phyloP scores from a whole-genome alignment of 1,140 invertebrate species.

The Luehdorfia chinensis region DNA sequence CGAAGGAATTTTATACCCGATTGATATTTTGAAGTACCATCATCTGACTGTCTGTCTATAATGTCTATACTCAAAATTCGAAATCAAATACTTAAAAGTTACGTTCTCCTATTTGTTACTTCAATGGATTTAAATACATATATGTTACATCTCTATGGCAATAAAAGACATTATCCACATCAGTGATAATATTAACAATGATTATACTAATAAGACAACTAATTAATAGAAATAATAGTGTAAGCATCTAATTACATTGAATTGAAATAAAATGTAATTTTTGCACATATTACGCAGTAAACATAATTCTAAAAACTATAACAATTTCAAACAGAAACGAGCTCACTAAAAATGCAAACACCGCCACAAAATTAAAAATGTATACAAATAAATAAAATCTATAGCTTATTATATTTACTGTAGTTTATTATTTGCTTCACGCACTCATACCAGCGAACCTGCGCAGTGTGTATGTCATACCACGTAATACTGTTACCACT shows the following conservation, averaged over 20 bases:
- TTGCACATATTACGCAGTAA: too few species aligned
- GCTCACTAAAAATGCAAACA: too few species aligned
- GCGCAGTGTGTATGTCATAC: conserved; percentile 13
- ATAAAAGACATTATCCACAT: background rate
- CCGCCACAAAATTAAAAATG: too few species aligned
- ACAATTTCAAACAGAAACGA: conserved; percentile 3
- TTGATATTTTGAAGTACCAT: conserved; percentile 13
- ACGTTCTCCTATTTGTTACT: conserved; percentile 4
- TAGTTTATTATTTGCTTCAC: background rate
- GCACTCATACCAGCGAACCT: background rate
- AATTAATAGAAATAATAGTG: background rate
- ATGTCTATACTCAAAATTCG: background rate
- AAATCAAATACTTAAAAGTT: background rate
- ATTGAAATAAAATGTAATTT: background rate
- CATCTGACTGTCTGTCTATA: background rate
- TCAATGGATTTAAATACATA: background rate
- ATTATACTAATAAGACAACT: background rate
- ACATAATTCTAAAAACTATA: background rate
- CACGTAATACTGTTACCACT: conserved; percentile 45
- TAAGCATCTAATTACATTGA: too few species aligned
- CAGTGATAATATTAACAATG: background rate
- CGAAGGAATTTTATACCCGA: conserved; percentile 28
- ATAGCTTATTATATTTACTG: background rate
- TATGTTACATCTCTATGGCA: background rate
- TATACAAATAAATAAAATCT: conserved; percentile 17